Evolutionary conservation across 2,888 invertebrate genomes (phyloP), one percentile per base, ranked within the genome.

Genomic region (Lasiommata megera): DNA sequence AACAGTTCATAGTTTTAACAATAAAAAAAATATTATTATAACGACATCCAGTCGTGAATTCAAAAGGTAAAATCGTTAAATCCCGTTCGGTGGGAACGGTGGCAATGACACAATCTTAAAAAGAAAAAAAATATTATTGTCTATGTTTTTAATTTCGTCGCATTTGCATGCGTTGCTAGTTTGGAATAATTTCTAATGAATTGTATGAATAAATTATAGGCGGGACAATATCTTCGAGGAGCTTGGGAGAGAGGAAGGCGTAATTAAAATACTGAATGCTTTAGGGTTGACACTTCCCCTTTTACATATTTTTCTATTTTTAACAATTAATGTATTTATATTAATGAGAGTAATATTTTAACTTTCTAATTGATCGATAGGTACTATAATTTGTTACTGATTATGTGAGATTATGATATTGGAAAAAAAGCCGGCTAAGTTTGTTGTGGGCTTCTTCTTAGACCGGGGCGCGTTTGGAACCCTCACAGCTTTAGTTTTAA

Each of bases 171-270:
- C 68, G 74, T 68, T 71, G 72, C 71, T 73, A 69, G 71, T 70
- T 73, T 70, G 60, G 74, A 77, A 78, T 81, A 74, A 78, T 78
- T 81, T 82, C 72, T 82, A 79, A 82, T 79, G 77, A 79, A 81
- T 82, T 79, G 74, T 75, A 77, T 84, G 85, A 87, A 89, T 88
- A 81, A 81, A 88, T 88, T 88, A 86, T 75, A 66, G 70, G 59
- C 58, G 72, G 77, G 72, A 84, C 86, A 86, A 88, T 86, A 77
- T 88, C 88, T 88, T 87, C 65, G 71, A 80, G 79, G 69, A 66
- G 70, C 69, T 68, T 73, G 73, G 84, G 85, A 84, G 82, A 76
- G 80, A 78, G 78, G 79, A 82, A 78, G 79, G 69, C 76, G 76
- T 88, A 88, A 89, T 89, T 89, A 89, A 89, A 88, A 66, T 60